Base-by-base conservation (phyloP, 2,113 vertebrate species). In the Ciconia boyciana region DNA sequence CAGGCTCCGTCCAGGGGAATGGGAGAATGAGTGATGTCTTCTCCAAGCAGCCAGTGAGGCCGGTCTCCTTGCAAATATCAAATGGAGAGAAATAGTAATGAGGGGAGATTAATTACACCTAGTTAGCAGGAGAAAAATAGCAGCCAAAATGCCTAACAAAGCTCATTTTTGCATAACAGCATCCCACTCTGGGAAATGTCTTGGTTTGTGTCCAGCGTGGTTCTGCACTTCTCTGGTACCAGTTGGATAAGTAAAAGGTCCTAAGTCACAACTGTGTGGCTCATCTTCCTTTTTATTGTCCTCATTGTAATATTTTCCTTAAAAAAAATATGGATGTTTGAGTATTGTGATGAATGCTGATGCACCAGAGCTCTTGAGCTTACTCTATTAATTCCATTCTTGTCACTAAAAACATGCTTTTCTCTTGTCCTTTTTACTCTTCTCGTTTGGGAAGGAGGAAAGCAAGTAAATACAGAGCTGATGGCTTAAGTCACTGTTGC, bases 381-480 rank as follows among this genome's bases (percentile, higher is more conserved):
- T 62, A 57, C 25, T 65, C 34, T 76, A 10, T 83, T 64, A 82
- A 31, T 75, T 92, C 32, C 6, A 15, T 87, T 91, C 26, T 64
- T 87, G 34, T 68, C 16, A 10, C 72, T 91, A 85, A 76, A 91
- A 87, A 16, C 36, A 46, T 36, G 48, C 1, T 8, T 60, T 89
- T 79, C 81, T 61, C 57, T 72, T 75, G 29, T 84, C 32, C 29
- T 88, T 93, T 92, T 88, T 66, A 21, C 34, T 87, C 36, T 87
- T 36, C 68, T 85, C 87, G 55, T 81, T 91, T 83, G 64, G 60
- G 83, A 81, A 92, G 44, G 34, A 89, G 34, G 34, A 79, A 85
- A 57, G 81, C 57, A 92, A 94, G 66, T 85, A 89, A 89, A 85
- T 75, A 92, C 31, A 93, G 74, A 94, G 66, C 61, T 81, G 77